phyloP scores from a whole-genome alignment of 2,888 invertebrate genomes.

The Andrena bicolor region DNA sequence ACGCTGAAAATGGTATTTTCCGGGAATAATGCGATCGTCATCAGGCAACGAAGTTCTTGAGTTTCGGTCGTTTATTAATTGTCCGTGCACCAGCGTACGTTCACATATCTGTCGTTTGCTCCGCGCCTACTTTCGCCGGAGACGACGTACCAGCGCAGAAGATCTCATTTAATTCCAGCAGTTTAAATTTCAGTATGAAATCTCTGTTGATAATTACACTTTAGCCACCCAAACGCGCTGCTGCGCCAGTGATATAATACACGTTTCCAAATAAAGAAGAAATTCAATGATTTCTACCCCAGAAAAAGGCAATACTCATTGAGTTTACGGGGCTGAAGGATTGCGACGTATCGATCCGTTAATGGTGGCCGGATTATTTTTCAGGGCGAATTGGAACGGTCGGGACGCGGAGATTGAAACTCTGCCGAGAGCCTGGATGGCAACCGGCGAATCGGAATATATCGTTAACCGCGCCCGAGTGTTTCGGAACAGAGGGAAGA shows the following conservation, averaged over 20 bases:
- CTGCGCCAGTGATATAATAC: not conserved
- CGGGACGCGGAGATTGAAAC: not conserved
- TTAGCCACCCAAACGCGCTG: not conserved
- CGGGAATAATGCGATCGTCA: conserved; percentile 6
- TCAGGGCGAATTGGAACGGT: not conserved
- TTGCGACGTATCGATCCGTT: not conserved
- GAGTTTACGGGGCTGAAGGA: not conserved
- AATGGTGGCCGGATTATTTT: not conserved
- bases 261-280: too few relatives aligned
- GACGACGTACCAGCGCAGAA: not conserved
- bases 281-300: too few relatives aligned
- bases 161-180: too few relatives aligned
- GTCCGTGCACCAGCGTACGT: not conserved
- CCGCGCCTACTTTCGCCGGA: not conserved
- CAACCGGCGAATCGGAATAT: too few relatives aligned
- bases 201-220: too few relatives aligned
- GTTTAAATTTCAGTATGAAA: not conserved
- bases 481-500: not conserved
- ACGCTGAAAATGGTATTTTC: not conserved
- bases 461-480: too few relatives aligned
- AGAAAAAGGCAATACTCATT: too few relatives aligned
- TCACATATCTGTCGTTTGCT: not conserved
- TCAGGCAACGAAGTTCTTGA: not conserved
- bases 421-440: not conserved
- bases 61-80: conserved; percentile 5